phyloP scores from a whole-genome alignment of 2,113 vertebrate species.

The Ameiurus melas region DNA sequence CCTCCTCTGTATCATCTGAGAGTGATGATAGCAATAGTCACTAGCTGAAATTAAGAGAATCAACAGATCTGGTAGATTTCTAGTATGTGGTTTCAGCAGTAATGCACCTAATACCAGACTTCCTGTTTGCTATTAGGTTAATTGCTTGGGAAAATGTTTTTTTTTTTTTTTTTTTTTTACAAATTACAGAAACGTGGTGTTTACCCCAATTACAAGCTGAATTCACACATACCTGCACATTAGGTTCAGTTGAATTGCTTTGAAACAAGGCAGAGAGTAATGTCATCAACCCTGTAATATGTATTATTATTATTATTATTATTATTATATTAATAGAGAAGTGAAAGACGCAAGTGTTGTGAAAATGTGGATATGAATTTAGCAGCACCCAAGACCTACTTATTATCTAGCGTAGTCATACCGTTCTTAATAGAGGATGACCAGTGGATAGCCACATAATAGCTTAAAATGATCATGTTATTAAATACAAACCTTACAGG shows the following conservation, averaged over 20 bases:
- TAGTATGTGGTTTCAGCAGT: neutral
- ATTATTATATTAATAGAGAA: neutral
- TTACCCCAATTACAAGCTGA: neutral
- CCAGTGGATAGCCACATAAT: neutral
- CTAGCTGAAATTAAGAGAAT: conserved; percentile 2
- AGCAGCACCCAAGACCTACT: conserved; percentile 10
- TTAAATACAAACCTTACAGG: conserved; percentile 3
- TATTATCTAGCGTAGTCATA: neutral
- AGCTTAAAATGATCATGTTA: neutral
- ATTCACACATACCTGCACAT: neutral
- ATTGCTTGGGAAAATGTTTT: neutral
- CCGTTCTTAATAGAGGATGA: neutral
- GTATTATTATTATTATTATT: neutral
- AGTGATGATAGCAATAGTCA: neutral
- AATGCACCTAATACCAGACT: neutral
- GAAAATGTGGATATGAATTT: conserved; percentile 16
- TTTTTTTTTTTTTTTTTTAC: no score
- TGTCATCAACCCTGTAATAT: neutral
- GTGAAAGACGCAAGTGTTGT: neutral
- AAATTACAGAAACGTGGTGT: neutral
- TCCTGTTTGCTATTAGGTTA: neutral
- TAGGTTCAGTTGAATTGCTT: neutral
- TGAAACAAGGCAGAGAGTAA: neutral
- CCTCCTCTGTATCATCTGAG: neutral
- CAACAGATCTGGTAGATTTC: neutral